Conservation (phyloP, 2,888 invertebrate genomes). For the Aelia acuminata region DNA sequence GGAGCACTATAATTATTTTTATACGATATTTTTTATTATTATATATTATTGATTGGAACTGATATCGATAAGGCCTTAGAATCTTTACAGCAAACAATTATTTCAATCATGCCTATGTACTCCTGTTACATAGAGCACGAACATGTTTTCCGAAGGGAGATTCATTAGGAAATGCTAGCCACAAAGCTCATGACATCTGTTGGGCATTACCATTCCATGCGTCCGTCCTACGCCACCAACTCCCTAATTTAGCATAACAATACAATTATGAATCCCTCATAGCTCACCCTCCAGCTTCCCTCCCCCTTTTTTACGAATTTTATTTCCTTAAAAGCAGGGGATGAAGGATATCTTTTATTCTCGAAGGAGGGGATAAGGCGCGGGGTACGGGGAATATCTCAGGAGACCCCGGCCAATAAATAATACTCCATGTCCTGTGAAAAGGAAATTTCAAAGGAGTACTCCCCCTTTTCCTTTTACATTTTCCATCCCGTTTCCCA, state of each 20-base stretch:
- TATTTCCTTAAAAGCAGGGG: conserved; percentile 55
- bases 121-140: no score
- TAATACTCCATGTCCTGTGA: conserved; percentile 50
- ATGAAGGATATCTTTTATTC: conserved; percentile 44
- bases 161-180: background rate
- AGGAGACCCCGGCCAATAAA: conserved; percentile 45
- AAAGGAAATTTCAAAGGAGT: conserved; percentile 46
- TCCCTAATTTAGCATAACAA: conserved; percentile 54
- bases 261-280: conserved; percentile 50
- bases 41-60: no score
- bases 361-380: conserved; percentile 9
- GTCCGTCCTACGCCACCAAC: background rate
- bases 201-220: background rate
- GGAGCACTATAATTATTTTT: no score
- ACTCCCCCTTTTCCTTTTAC: conserved; percentile 15
- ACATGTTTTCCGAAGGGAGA: background rate
- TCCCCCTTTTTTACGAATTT: background rate
- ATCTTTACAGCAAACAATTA: background rate
- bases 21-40: no score
- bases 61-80: background rate
- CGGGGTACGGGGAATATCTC: conserved; percentile 43
- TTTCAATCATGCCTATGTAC: background rate
- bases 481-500: background rate
- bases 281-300: background rate
- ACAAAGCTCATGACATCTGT: conserved; percentile 33